Base-by-base conservation (phyloP, 2,797 vertebrate genomes). In the Mastacembelus armatus region DNA sequence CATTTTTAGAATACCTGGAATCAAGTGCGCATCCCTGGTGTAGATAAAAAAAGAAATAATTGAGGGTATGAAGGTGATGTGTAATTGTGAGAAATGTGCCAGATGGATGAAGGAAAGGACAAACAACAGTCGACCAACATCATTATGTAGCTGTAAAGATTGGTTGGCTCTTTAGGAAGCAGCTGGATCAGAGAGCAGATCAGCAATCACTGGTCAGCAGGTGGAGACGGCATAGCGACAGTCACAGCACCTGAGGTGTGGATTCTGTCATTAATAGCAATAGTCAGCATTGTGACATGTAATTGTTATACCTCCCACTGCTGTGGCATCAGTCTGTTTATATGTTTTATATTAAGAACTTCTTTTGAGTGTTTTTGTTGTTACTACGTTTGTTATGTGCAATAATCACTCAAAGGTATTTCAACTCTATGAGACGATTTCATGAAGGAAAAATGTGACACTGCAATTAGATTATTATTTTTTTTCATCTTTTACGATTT, bases 221-320 rank as follows among this genome's bases (percentile, higher is more conserved):
- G 45, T 45, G 33, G 10, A 33, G 33, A 61, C 21, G 64, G 22
- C 65, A 48, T 4, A 50, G 22, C 52, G 47, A 50, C 22, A 64
- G 16, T 8, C 49, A 61, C 39, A 57, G 54, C 48, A 29, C 56
- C 57, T 47, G 55, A 50, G 29, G 39, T 58, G 56, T 50, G 58
- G 50, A 74, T 77, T 74, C 63, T 83, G 21, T 86, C 78, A 77
- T 84, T 66, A 56, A 86, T 80, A 91, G 88, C 89, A 92, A 90
- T 89, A 89, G 80, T 71, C 32, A 47, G 83, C 61, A 74, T 83
- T 78, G 47, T 84, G 71, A 78, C 68, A 70, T 80, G 77, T 61
- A 44, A 73, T 62, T 61, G 52, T 78, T 59, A 77, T 79, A 81
- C 75, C 63, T 83, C 81, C 55, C 40, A 63, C 63, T 79, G 43